Evolutionary conservation across 2,113 vertebrate species (phyloP), one percentile per base, ranked within the genome.

Genomic region (Centropus bengalensis): DNA sequence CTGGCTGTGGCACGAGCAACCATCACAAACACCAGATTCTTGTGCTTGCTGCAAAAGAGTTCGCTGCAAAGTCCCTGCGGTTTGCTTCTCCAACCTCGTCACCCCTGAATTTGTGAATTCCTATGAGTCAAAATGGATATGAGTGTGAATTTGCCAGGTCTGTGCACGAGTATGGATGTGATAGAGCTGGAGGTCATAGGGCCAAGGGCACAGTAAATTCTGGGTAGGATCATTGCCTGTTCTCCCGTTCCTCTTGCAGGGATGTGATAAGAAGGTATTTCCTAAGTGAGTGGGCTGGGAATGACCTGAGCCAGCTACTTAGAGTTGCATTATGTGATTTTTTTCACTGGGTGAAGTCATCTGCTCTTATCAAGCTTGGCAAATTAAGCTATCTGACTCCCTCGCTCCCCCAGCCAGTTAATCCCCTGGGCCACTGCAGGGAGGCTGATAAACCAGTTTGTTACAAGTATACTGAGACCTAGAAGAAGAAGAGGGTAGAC

Each of bases 111-210:
- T 23, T 8, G 12, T 12, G 60, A 40, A 22, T 70, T 20, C 4
- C 0, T 30, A 7, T 2, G 3, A 32, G 36, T 26, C 27, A 44
- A 10, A 6, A 6, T 2, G 6, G 79, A 8, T 5, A 6, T 22
- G 26, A 23, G 63, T 1, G 51, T 14, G 33, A 22, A 6, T 66
- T 56, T 56, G 28, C 42, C 44, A 28, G 45, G 45, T 55, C 40
- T 3, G 1, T 55, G 81, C 12, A 0, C 12, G 23, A 14, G 18
- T 4, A 4, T 2, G 2, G 8, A 2, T 38, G 22, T 32, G 45
- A 11, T 12, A 30, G 75, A 60, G 30, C 36, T 56, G 78, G 19
- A 76, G 70, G 42, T 36, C 60, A 26, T 0, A 1, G 32, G 62
- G n/a, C 60, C 75, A 51, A n/a, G 76, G 56, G 38, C 68, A 62